Evolutionary conservation across 2,888 invertebrate species (phyloP), one percentile per base, ranked within the genome.

Genomic region (Eutolmus rufibarbis): DNA sequence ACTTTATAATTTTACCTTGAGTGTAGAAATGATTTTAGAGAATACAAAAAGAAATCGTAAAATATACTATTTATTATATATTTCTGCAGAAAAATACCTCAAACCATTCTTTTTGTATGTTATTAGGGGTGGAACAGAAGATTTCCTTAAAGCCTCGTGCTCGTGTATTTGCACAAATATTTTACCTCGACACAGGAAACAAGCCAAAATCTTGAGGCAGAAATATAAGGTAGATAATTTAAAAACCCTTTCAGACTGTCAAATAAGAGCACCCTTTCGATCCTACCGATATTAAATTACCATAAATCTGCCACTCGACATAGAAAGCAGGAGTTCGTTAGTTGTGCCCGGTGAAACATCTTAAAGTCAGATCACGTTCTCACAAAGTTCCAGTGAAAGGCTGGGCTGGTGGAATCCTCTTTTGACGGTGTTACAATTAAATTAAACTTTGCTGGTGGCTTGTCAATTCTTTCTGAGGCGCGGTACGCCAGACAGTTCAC

Each of bases 291-390:
- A 82, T 88, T 84, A 87, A 66, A 88, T 88, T 88, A 86, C 79
- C 88, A 88, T 88, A 88, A 88, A 88, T 88, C 88, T 86, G 82
- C 87, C 84, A 77, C 82, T 82, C 56, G 77, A 88, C 82, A 88
- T 88, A 77, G 84, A 86, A 88, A 88, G 77, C 84, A 37, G 66
- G 82, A 66, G 86, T 88, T 86, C 86, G 82, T 88, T 88, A 84
- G 74, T 66, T 66, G 66, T 46, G 57, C 81, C 79, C 34, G 40
- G 82, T 82, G 82, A 51, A 82, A 82, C 8, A 82, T 87, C 56
- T 51, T 23, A 74, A 31, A 88, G 86, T 88, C 88, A 43, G 34
- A 81, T 88, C 88, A 88, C 88, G 88, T 86, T n/a, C 51, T 74
- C 40, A 7, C 23, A 46, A 66, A 77, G 66, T 76, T 74, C 40